These are phyloP conservation scores for Aphidius colemani DNA, from an alignment of 2,888 invertebrate species.

Conservation along the genomic window DNA sequence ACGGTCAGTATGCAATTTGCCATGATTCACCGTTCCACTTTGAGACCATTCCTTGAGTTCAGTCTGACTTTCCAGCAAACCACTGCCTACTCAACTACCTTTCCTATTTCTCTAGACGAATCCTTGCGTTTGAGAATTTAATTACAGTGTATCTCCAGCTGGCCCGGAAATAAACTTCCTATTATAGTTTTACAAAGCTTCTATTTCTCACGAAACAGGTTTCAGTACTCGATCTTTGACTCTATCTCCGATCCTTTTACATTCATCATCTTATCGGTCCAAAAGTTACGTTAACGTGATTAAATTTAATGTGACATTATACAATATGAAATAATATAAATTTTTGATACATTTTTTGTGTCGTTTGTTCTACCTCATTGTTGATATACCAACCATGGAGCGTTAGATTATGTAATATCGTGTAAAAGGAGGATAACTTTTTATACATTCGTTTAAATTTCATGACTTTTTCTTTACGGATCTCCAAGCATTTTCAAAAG, in stretches of 20 bases:
- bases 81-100: constrained; percentile 21
- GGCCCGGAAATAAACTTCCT: constrained; percentile 61
- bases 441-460: too few relatives aligned
- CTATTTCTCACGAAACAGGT: constrained; percentile 57
- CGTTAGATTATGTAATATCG: too few relatives aligned
- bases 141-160: constrained; percentile 60
- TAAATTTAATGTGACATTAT: too few relatives aligned
- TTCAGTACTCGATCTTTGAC: constrained; percentile 44
- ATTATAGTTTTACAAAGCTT: constrained; percentile 59
- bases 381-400: too few relatives aligned
- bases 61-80: constrained; percentile 27
- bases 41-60: constrained; percentile 16
- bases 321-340: too few relatives aligned
- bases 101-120: constrained; percentile 39
- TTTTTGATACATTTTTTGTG: neutral
- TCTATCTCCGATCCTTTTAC: constrained; percentile 31
- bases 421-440: too few relatives aligned
- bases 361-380: too few relatives aligned
- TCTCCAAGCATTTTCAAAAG: too few relatives aligned
- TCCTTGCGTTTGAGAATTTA: constrained; percentile 60
- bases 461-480: too few relatives aligned
- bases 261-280: neutral
- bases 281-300: neutral
- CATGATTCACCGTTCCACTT: constrained; percentile 44
- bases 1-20: constrained; percentile 60